These are phyloP conservation scores for Drosophila nigricruria DNA, from an alignment of 2,888 invertebrate species.

Conservation along the genomic window DNA sequence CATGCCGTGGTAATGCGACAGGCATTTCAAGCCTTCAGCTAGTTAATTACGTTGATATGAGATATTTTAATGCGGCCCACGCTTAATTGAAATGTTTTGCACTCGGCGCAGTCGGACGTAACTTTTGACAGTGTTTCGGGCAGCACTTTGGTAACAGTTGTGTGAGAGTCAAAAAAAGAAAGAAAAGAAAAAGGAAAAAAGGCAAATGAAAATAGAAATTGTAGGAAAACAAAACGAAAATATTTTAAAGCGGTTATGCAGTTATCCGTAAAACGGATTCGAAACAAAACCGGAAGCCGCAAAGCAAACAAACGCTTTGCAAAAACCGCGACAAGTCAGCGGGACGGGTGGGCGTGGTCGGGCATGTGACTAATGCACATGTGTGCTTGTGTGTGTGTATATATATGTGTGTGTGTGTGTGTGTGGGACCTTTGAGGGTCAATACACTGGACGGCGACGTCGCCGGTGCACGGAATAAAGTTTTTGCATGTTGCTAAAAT, in stretches of 20 bases:
- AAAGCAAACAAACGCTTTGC: constrained; percentile 78
- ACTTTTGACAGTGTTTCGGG: constrained; percentile 13
- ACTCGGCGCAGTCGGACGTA: neutral
- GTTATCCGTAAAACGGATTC: constrained; percentile 67
- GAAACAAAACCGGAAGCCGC: constrained; percentile 75
- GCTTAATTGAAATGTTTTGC: constrained; percentile 23
- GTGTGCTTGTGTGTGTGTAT: neutral
- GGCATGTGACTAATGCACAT: constrained; percentile 48
- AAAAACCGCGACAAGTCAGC: constrained; percentile 72
- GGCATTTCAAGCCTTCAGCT: constrained; percentile 15
- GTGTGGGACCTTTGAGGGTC: constrained; percentile 60
- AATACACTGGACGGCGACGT: constrained; percentile 71
- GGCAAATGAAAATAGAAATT: neutral
- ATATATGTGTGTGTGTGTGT: constrained; percentile 4
- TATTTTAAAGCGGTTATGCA: constrained; percentile 69
- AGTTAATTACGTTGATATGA: constrained; percentile 32
- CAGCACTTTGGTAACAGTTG: constrained; percentile 30
- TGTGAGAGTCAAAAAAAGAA: constrained; percentile 5
- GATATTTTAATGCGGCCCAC: constrained; percentile 24
- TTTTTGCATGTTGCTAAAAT: constrained; percentile 75
- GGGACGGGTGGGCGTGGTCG: constrained; percentile 17
- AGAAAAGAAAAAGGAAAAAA: neutral
- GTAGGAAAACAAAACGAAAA: constrained; percentile 36
- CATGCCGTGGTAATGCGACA: constrained; percentile 17
- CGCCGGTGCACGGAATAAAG: constrained; percentile 71